Evolutionary conservation across 2,113 vertebrate genomes (phyloP).

Genomic region (Gambusia affinis): DNA sequence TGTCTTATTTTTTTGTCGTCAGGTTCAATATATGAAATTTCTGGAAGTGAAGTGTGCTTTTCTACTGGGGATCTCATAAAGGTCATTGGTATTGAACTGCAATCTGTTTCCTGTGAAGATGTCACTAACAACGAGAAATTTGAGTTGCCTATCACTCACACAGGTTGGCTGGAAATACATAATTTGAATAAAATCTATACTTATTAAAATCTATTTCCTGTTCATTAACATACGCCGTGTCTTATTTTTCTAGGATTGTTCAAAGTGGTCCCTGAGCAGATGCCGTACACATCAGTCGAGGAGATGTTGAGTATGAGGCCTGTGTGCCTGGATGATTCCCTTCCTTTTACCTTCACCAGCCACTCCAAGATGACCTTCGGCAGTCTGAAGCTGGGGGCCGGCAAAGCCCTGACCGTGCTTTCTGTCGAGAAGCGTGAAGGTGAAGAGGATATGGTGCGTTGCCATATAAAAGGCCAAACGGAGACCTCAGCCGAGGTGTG

Average conservation of each 20-base stretch:
- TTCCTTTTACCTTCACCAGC: conserved; percentile 78
- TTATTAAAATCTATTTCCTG: background rate
- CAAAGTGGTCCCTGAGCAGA: conserved; percentile 66
- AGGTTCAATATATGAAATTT: conserved; percentile 91
- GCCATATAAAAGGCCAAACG: conserved; percentile 54
- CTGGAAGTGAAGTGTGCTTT: conserved; percentile 87
- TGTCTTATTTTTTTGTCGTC: background rate
- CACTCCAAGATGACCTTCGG: conserved; percentile 60
- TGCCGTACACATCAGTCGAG: conserved; percentile 62
- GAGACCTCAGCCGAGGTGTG: conserved; percentile 43
- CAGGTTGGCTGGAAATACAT: conserved; percentile 73
- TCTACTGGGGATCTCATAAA: conserved; percentile 91
- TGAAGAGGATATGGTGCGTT: conserved; percentile 61
- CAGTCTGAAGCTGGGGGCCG: conserved; percentile 53
- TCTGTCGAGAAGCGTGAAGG: conserved; percentile 40
- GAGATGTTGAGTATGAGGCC: conserved; percentile 74
- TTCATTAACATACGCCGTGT: background rate
- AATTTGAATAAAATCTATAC: background rate
- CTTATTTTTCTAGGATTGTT: conserved; percentile 79
- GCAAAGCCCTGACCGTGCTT: conserved; percentile 64
- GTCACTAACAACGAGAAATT: conserved; percentile 65
- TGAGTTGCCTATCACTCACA: conserved; percentile 78
- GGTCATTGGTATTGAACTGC: conserved; percentile 73
- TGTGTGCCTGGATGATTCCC: conserved; percentile 35
- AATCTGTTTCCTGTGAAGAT: conserved; percentile 81